These are phyloP conservation scores for Heliopora coerulea DNA, from an alignment of 92 coral and sea anemone genomes.

Conservation along the genomic window DNA sequence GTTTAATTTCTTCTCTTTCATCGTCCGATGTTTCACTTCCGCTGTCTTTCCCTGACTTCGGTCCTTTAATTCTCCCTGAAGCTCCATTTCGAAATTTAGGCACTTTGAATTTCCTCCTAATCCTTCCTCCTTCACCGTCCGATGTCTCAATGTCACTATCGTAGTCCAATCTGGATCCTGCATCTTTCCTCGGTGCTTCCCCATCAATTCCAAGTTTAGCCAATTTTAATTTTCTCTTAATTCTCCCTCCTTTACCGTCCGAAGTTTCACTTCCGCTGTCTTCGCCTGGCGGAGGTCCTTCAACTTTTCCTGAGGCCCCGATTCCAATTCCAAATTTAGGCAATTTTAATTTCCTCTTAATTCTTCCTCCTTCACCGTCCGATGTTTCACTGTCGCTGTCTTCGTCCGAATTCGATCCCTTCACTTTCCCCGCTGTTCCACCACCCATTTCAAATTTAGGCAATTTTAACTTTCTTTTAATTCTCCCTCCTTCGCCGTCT, in stretches of 20 bases:
- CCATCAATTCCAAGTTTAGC: constrained; percentile 21
- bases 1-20: not conserved
- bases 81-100: not conserved
- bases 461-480: constrained; percentile 1
- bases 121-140: constrained; percentile 28
- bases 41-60: constrained; percentile 23
- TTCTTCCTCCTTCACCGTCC: constrained; percentile 24
- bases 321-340: constrained; percentile 9
- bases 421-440: not conserved
- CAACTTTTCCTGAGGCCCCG: constrained; percentile 6
- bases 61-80: not conserved
- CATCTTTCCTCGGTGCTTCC: not conserved
- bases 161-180: constrained; percentile 1
- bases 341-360: constrained; percentile 16
- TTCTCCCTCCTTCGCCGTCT: constrained; percentile 23
- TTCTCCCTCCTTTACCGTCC: constrained; percentile 41
- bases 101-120: not conserved
- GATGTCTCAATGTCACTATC: constrained; percentile 34
- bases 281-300: not conserved
- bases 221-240: constrained; percentile 21
- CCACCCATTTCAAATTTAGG: not conserved
- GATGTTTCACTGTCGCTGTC: constrained; percentile 27
- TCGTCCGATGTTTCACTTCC: constrained; percentile 17
- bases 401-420: not conserved
- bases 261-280: constrained; percentile 31